Base-by-base conservation (phyloP, 2,113 vertebrate genomes). In the Aix galericulata region DNA sequence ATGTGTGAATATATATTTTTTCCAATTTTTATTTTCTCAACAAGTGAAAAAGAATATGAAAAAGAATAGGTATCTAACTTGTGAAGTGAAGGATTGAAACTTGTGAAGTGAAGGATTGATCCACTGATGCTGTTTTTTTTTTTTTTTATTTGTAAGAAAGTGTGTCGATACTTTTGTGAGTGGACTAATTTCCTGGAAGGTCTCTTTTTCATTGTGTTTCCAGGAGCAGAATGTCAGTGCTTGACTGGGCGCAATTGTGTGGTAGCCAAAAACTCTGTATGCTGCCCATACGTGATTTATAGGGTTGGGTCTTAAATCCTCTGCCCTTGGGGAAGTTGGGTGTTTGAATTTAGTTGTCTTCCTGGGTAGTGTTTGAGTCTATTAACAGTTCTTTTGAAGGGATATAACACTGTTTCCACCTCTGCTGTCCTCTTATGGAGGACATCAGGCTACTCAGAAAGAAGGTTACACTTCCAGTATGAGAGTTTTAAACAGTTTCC, bases 231-330 rank as follows among this genome's bases (percentile, higher is more conserved):
- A 29, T 8, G 3, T 16, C 13, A 44, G 29, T 13, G 3, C 5
- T 42, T 53, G 15, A 26, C 25, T 60, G 17, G 7, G n/a, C 29
- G 13, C 7, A n/a, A 74, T 2, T 20, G 2, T 2, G 0, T 21
- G 11, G 9, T 58, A 78, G 66, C 17, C 6, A 75, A 7, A 58
- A 75, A 8, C 6, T 50, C 31, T 75, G 6, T 40, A 14, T 25
- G 12, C 11, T 68, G 7, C 18, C 12, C 50, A 74, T 50, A 52
- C 5, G 5, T 23, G 38, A 73, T 27, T 25, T 56, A 8, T 13
- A 16, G 21, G 26, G 13, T 48, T 27, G 25, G 1, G 4, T 79
- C 46, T 69, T 25, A 56, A 86, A 60, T 32, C 1, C 13, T 71
- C 34, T 69, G 13, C 21, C 50, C 14, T 66, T 15, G 71, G 50